Evolutionary conservation across 1,140 invertebrate species (phyloP).

Genomic region (Heliconius hermathena): DNA sequence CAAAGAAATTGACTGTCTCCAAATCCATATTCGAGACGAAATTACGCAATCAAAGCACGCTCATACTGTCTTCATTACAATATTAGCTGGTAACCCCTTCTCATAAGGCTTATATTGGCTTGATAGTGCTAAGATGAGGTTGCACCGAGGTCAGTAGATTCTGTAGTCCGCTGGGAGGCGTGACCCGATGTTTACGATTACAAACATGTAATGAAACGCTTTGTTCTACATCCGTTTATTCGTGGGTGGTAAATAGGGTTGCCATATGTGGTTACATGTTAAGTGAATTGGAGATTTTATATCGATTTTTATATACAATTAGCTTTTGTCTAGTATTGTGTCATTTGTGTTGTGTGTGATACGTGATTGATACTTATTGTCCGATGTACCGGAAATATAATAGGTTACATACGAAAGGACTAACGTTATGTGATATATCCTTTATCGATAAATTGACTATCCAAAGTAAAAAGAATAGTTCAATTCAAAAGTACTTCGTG

Average conservation of each 20-base stretch:
- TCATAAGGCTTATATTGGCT: slow-evolving; percentile 21
- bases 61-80: background rate
- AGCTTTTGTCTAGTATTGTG: too few species aligned
- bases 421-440: too few species aligned
- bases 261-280: slow-evolving; percentile 10
- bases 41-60: slow-evolving; percentile 41
- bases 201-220: slow-evolving; percentile 42
- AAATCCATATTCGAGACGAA: slow-evolving; percentile 44
- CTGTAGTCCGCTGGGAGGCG: slow-evolving; percentile 40
- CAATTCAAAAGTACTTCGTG: too few species aligned
- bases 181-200: slow-evolving; percentile 58
- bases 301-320: background rate
- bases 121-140: slow-evolving; percentile 34
- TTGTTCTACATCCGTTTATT: slow-evolving; percentile 29
- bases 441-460: too few species aligned
- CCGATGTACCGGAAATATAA: too few species aligned
- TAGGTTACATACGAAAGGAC: too few species aligned
- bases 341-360: too few species aligned
- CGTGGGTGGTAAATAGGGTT: slow-evolving; percentile 22
- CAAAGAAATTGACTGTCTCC: slow-evolving; percentile 33
- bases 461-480: too few species aligned
- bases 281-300: slow-evolving; percentile 1
- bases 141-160: slow-evolving; percentile 26
- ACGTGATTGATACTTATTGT: too few species aligned
- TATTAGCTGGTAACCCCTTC: slow-evolving; percentile 18